A percentile compares a stretch with the other conserved stretches of the same genome.
phyloP scores from a whole-genome alignment of 2,113 vertebrate genomes.

The Bos taurus region ARS-UCD2.0 NC_037344.1:55095501-55096000 shows the following conservation, averaged over 20 bases:
- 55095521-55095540: background rate
- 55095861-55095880: slow-evolving; percentile 75
- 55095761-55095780: slow-evolving; percentile 77
- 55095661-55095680: slow-evolving; percentile 68
- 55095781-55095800: slow-evolving; percentile 65
- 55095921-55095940: slow-evolving; percentile 61
- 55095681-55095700: slow-evolving; percentile 78
- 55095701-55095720: slow-evolving; percentile 55
- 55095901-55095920: slow-evolving; percentile 85
- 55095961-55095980: background rate
- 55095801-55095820: slow-evolving; percentile 77
- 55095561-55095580: background rate
- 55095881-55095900: slow-evolving; percentile 83
- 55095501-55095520: slow-evolving; percentile 45
- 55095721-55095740: slow-evolving; percentile 73
- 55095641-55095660: background rate
- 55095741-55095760: slow-evolving; percentile 67
- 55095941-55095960: slow-evolving; percentile 23
- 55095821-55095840: slow-evolving; percentile 83
- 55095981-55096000: background rate
- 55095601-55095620: background rate
- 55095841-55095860: slow-evolving; percentile 76
- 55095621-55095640: background rate
- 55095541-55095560: background rate
- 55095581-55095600: background rate